These are phyloP conservation scores for Cheilosia pagana DNA, from an alignment of 2,888 invertebrate species.

Conservation along the genomic window DNA sequence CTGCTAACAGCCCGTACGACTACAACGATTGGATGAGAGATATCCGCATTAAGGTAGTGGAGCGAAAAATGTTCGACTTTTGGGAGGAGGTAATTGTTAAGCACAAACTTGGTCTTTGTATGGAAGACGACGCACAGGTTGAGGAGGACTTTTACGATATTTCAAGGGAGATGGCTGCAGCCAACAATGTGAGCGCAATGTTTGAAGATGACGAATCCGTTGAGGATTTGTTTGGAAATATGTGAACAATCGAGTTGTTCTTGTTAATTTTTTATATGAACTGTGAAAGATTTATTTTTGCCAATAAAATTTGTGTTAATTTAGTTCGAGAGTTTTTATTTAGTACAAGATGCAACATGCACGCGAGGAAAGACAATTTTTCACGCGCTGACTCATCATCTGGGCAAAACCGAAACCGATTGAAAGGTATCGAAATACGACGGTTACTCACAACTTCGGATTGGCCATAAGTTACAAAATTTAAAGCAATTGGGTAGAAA, in stretches of 20 bases:
- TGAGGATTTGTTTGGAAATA: slow-evolving; percentile 74
- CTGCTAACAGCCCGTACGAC: slow-evolving; percentile 79
- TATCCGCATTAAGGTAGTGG: slow-evolving; percentile 77
- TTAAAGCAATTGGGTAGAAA: too few species aligned
- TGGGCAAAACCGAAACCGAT: too few species aligned
- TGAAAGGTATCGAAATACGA: too few species aligned
- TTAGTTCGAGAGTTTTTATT: not conserved
- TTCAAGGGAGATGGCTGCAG: slow-evolving; percentile 29
- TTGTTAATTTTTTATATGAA: slow-evolving; percentile 1
- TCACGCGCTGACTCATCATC: too few species aligned
- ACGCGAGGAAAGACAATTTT: too few species aligned
- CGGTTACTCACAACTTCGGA: too few species aligned
- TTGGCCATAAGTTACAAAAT: too few species aligned
- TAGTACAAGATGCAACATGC: too few species aligned
- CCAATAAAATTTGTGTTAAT: not conserved
- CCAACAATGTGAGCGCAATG: slow-evolving; percentile 34
- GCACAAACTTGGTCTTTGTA: slow-evolving; percentile 79
- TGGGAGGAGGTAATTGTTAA: slow-evolving; percentile 79
- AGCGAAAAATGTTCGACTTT: slow-evolving; percentile 78
- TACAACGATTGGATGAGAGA: slow-evolving; percentile 80
- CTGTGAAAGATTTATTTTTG: not conserved
- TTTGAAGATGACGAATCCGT: slow-evolving; percentile 71
- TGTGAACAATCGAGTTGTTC: slow-evolving; percentile 30
- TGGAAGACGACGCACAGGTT: slow-evolving; percentile 78
- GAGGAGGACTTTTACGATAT: slow-evolving; percentile 78